Base-by-base conservation (phyloP, 2,888 invertebrate species). In the Drosophila tripunctata region DNA sequence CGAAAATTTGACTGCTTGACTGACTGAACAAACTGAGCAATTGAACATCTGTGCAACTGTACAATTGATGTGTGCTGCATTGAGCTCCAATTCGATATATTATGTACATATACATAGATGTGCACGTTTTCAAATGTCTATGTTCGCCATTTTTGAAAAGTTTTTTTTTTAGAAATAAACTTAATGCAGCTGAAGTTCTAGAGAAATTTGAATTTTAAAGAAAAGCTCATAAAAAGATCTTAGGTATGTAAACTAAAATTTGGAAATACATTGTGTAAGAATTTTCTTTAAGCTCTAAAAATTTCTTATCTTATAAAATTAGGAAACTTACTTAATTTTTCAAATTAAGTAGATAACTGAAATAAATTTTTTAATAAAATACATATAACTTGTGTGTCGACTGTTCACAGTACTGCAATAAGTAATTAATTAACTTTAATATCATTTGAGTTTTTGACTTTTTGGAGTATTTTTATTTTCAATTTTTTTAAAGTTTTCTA, bases 41-140 rank as follows among this genome's bases (percentile, higher is more conserved):
- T 27, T 58, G 44, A 22, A 6, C 22, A 50, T 30, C 19, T 38
- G 56, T 50, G 17, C 45, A 43, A 63, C 22, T 56, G 68, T 33
- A 17, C 30, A 43, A 36, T 7, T 41, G 38, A 43, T 43, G 47
- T 57, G 51, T 64, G 31, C 47, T 51, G 36, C 55, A 61, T 63
- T 52, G 45, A 57, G 62, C 21, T 61, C 36, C 50, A 48, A 61
- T 63, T 61, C 60, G 57, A 75, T 77, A 75, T 31, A 69, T n/a
- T n/a, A n/a, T n/a, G n/a, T n/a, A n/a, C n/a, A n/a, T 66, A 38
- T 50, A 33, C 10, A 31, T 50, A 33, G 3, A 31, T 8, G 19
- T 62, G 47, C 63, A 73, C 77, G 75, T 50, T 44, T 30, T 44
- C 21, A 44, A 43, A 44, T 54, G 41, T 43, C 41, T 1, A 45